Base-by-base conservation (phyloP, 92 coral and sea anemone species). In the Diadumene lineata region DNA sequence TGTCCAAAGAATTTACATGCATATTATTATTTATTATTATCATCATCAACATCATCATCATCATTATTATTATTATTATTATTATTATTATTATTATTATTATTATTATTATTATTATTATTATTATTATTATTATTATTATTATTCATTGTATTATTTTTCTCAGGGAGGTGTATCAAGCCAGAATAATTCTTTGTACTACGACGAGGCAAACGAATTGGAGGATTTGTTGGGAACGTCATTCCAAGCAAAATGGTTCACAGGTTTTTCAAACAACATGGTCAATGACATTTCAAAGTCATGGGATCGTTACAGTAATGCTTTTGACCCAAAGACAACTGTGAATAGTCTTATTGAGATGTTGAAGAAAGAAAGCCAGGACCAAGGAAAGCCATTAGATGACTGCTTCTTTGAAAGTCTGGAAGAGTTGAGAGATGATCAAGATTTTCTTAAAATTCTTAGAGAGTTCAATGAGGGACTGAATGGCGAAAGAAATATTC, bases 221-320 rank as follows among this genome's bases (percentile, higher is more conserved):
- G n/a, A n/a, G n/a, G n/a, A n/a, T n/a, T n/a, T n/a, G n/a, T n/a
- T n/a, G n/a, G n/a, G n/a, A n/a, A n/a, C n/a, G n/a, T n/a, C n/a
- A n/a, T n/a, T n/a, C n/a, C 64, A 70, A 70, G 76, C 76, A 43
- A 70, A 70, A 26, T 70, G 76, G 76, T 50, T 70, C 76, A 50
- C 19, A 23, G 18, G 28, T 8, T 70, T 70, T 33, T 46, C 62
- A 6, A 28, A 48, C 19, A 51, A 19, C 24, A 38, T 70, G 19
- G 25, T 3, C 8, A 46, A 25, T 33, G 64, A 70, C 28, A 53
- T 51, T 26, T 70, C 76, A 18, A n/a, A 24, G 1, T 70, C 65
- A 11, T 25, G 25, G 64, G 29, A 46, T 32, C 26, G n/a, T 13
- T 2, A 23, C 6, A 21, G 28, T 2, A 27, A 7, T 1, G 25